These are phyloP conservation scores for Andrena chrysosceles DNA, from an alignment of 2,888 invertebrate species.

Conservation along the genomic window DNA sequence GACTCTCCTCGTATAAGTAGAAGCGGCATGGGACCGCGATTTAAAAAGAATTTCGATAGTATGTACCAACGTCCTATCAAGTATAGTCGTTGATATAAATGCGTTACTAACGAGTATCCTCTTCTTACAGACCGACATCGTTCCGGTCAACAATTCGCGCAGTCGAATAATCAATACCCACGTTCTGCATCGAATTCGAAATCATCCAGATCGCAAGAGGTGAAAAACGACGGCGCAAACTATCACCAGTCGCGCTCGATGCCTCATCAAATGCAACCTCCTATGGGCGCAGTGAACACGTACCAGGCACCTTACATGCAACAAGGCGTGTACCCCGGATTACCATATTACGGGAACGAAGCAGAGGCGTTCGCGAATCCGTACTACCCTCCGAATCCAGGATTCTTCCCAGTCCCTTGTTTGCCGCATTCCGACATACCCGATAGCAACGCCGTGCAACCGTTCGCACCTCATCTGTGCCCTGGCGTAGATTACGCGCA, in stretches of 20 bases:
- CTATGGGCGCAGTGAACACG: slow-evolving; percentile 43
- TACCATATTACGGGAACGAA: slow-evolving; percentile 72
- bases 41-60: slow-evolving; percentile 74
- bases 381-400: slow-evolving; percentile 69
- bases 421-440: slow-evolving; percentile 70
- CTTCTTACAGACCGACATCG: slow-evolving; percentile 66
- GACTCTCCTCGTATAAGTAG: slow-evolving; percentile 52
- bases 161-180: slow-evolving; percentile 37
- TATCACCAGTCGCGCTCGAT: slow-evolving; percentile 37
- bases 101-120: background rate
- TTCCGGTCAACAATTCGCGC: slow-evolving; percentile 46
- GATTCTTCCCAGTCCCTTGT: slow-evolving; percentile 72
- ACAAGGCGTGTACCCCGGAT: slow-evolving; percentile 69
- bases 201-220: slow-evolving; percentile 31
- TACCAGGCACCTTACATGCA: slow-evolving; percentile 71
- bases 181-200: slow-evolving; percentile 36
- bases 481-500: slow-evolving; percentile 67
- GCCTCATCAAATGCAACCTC: slow-evolving; percentile 41
- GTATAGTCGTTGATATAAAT: background rate
- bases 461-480: slow-evolving; percentile 65
- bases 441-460: slow-evolving; percentile 62
- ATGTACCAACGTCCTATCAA: slow-evolving; percentile 25
- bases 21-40: slow-evolving; percentile 72
- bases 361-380: slow-evolving; percentile 66
- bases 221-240: slow-evolving; percentile 40